Evolutionary conservation across 1,140 invertebrate genomes (phyloP), one percentile per base, ranked within the genome.

Genomic region (Wasmannia auropunctata): DNA sequence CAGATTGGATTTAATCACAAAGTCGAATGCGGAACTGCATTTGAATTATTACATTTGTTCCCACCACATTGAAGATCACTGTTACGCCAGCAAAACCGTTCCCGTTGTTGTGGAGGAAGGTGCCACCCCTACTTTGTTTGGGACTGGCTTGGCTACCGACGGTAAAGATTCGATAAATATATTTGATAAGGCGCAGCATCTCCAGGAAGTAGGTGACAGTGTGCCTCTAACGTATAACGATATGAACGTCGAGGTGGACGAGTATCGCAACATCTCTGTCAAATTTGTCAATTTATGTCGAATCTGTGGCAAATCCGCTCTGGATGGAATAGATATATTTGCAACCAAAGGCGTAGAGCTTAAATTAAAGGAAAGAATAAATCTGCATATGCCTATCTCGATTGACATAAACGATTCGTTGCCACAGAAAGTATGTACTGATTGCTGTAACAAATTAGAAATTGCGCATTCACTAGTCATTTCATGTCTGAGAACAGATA

Each of bases 401-500:
- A 34, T 93, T 19, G 62, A 88, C 22, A 16, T 43, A 31, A 62
- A 92, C 7, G 92, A 94, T 67, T 62, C 85, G 22, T 86, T 92
- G 86, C 91, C 92, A 14, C 91, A 90, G 60, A 92, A 91, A 85
- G 79, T 94, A 11, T 94, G 93, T 37, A 79, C 65, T 3, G 88
- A 91, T 67, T 94, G 93, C 79, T 92, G 89, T 51, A 83, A 91
- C 1, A 93, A 92, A 86, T 72, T 94, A 7, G 93, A 94, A 88
- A 62, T 86, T 51, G 85, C 85, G 34, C 93, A 94, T 72, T 91
- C 86, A 14, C 63, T 94, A 37, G 87, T 91, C 7, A 49, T 87
- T 10, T 91, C 58, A 25, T 93, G 88, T 79, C 86, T 94, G 11
- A 86, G 87, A 85, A 92, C 92, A 11, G 93, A 94, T 60, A 91